Conservation (phyloP, 2,888 invertebrate genomes). For the Drosophila sordidula region DNA sequence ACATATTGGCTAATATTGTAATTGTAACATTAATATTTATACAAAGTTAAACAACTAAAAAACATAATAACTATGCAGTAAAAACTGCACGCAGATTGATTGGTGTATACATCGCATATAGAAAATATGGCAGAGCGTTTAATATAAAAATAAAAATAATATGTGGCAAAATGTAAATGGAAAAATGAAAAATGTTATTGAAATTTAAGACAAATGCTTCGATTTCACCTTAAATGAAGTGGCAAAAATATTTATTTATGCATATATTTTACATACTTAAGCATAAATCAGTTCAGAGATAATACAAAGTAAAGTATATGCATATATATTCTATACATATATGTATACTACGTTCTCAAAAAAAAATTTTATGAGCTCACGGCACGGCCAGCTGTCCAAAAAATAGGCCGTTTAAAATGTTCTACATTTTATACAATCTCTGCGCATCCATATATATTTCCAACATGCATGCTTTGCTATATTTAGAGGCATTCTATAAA, state of each 20-base stretch:
- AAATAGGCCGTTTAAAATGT: conserved; percentile 55
- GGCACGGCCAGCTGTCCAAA: conserved; percentile 45
- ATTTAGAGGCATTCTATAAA: conserved; percentile 43
- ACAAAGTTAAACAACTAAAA: neutral
- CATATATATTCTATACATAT: neutral
- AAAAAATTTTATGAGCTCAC: conserved; percentile 6
- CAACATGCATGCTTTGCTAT: conserved; percentile 32
- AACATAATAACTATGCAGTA: neutral
- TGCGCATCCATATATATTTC: conserved; percentile 3
- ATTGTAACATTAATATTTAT: conserved; percentile 22
- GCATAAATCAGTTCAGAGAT: neutral
- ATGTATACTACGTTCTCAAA: neutral
- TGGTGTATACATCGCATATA: neutral
- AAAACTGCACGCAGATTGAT: conserved; percentile 7
- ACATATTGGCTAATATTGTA: conserved; percentile 2
- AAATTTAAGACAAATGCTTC: conserved; percentile 23
- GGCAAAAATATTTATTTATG: conserved; percentile 1
- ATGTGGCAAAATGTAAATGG: neutral
- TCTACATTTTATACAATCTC: conserved; percentile 34
- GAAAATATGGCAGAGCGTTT: neutral
- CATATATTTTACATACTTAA: neutral
- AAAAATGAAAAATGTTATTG: conserved; percentile 1
- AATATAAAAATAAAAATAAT: conserved; percentile 8
- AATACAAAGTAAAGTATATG: conserved; percentile 6
- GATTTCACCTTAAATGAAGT: conserved; percentile 15